These are phyloP conservation scores for Gracilinanus agilis DNA, from an alignment of 2,113 vertebrate species.

Conservation along the genomic window DNA sequence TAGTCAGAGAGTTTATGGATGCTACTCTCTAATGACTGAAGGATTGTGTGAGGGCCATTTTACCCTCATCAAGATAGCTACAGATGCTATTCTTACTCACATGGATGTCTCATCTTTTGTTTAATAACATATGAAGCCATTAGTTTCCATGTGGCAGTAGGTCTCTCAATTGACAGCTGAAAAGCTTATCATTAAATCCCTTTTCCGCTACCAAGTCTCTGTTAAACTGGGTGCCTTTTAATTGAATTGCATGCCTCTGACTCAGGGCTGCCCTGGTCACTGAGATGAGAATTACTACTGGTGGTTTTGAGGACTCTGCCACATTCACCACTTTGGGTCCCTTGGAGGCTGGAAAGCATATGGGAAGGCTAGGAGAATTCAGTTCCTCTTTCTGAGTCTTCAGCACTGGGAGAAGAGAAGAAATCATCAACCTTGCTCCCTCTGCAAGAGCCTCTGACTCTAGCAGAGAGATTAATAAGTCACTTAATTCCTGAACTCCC, in stretches of 20 bases:
- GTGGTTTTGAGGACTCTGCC: not conserved
- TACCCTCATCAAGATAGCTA: conserved; percentile 58
- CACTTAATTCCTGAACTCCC: not conserved
- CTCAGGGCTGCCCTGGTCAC: accelerated
- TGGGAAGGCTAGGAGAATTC: not conserved
- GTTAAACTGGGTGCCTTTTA: conserved; percentile 78
- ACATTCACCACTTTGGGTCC: not conserved
- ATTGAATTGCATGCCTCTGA: conserved; percentile 45
- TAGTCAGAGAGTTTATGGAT: not conserved
- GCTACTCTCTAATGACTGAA: not conserved
- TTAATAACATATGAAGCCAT: conserved; percentile 80
- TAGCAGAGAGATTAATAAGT: not conserved
- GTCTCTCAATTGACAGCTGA: conserved; percentile 73
- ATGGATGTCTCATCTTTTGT: conserved; percentile 58
- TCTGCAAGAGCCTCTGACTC: not conserved
- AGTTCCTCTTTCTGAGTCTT: not conserved
- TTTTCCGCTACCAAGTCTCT: conserved; percentile 68
- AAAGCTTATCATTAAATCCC: conserved; percentile 74
- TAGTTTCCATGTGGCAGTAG: conserved; percentile 73
- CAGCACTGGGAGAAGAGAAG: accelerated
- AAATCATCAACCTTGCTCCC: not conserved
- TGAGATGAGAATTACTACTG: not conserved
- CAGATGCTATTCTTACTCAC: conserved; percentile 66
- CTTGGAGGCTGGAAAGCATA: not conserved
- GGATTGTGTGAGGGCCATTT: conserved; percentile 54